phyloP scores from a whole-genome alignment of 2,113 vertebrate species.

The Dasypus novemcinctus region DNA sequence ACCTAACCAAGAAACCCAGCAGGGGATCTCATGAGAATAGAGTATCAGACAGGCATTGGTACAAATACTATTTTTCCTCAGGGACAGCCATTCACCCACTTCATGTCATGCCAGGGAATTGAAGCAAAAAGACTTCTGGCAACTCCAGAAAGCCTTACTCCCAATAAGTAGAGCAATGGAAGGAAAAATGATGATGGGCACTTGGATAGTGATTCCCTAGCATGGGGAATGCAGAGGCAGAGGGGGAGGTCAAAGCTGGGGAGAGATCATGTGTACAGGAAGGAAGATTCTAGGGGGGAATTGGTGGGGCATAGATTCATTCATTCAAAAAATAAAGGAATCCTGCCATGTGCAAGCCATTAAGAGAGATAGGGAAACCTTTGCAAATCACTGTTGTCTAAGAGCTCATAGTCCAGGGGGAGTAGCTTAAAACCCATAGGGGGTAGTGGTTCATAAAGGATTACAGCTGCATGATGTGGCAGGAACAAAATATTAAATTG shows the following conservation, averaged over 20 bases:
- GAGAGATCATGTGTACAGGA: neutral
- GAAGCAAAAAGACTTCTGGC: constrained; percentile 12
- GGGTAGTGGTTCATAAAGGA: neutral
- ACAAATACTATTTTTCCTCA: neutral
- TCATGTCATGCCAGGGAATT: neutral
- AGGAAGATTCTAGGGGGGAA: neutral
- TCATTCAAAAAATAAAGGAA: neutral
- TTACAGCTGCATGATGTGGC: neutral
- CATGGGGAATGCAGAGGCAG: neutral
- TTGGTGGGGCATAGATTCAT: neutral
- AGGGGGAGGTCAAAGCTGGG: neutral
- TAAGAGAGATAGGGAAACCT: neutral
- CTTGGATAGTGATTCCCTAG: neutral
- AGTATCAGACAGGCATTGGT: neutral
- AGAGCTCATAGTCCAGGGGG: neutral
- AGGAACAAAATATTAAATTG: neutral
- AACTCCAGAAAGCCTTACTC: constrained; percentile 11
- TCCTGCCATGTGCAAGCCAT: neutral
- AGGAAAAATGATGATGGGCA: neutral
- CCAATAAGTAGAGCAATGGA: neutral
- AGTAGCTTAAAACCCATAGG: neutral
- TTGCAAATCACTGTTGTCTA: neutral
- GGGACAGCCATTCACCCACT: constrained; percentile 4
- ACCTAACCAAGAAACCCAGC: neutral
- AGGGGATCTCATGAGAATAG: neutral